Evolutionary conservation across 2,888 invertebrate species (phyloP), one percentile per base, ranked within the genome.

Genomic region (Xylophagus ater): DNA sequence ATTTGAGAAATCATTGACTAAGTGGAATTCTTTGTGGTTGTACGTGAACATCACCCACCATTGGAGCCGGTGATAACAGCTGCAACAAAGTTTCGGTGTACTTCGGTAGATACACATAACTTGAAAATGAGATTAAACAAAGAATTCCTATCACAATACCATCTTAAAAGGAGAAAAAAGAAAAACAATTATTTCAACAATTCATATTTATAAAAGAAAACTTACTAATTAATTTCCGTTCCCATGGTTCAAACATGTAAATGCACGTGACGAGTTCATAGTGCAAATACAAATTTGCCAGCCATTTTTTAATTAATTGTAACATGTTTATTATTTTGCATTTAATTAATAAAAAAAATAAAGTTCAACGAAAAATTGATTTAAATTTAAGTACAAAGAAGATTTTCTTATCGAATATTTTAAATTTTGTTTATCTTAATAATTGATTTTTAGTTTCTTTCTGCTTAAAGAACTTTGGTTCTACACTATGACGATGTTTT

Each of bases 91-190:
- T 59, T 33, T 58, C 53, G 37, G 71, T 65, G 48, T 74, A 74
- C 34, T 67, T 67, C 2, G 75, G 74, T 44, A 75, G 58, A 50
- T 72, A 74, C 4, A 71, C 60, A 49, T 66, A 71, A 24, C 72
- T 69, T 2, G 73, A 73, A 53, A 72, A 74, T 10, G 69, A 55
- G 19, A 71, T 59, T 47, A 73, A 66, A 2, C 65, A 59, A 32
- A 71, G 49, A 36, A 72, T 61, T 2, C 68, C 52, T 8, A 70
- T 47, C 8, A 73, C 56, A 40, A 70, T 57, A 28, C 68, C 62
- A 60, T 73, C 73, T 68, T 51, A 0, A n/a, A 49, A 46, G 9
- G 30, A 21, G 10, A 29, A 43, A 20, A 15, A 29, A 20, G 7
- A 6, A 29, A 28, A 37, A 29, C 19, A 7, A 21, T 32, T 20